A percentile compares a stretch with the other conserved stretches of the same genome.
Evolutionary conservation across 23 tunicate species (phyloP).

Genomic region (Trididemnum miniatum): DNA sequence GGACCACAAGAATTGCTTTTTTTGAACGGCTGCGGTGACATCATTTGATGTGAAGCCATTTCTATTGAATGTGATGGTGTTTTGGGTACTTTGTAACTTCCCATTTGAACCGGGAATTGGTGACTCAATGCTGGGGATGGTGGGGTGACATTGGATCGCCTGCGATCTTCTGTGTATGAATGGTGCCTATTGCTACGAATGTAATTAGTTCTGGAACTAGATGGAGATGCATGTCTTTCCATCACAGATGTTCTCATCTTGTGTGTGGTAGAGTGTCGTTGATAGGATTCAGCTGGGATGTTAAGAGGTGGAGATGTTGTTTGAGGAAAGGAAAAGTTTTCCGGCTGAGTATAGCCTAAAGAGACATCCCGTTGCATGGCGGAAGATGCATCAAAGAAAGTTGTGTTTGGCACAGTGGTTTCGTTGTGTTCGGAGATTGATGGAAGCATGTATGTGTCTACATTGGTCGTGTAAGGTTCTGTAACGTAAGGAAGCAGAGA

Average conservation of each 20-base stretch:
- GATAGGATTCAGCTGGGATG: background rate
- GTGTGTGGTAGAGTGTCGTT: background rate
- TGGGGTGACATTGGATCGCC: constrained; percentile 28
- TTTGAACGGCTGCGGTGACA: constrained; percentile 2
- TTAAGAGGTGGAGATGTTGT: background rate
- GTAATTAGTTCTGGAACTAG: background rate
- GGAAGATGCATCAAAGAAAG: background rate
- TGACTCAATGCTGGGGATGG: constrained; percentile 31
- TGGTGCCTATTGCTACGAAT: constrained; percentile 32
- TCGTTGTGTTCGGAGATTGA: background rate
- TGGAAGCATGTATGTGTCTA: background rate
- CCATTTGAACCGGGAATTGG: background rate
- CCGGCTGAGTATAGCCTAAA: background rate
- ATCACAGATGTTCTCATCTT: background rate
- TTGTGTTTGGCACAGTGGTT: background rate
- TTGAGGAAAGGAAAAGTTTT: background rate
- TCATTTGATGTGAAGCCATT: background rate
- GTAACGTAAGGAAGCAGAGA: background rate
- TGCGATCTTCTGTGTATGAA: constrained; percentile 35
- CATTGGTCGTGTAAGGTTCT: background rate
- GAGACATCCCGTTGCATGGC: background rate
- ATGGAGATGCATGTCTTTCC: background rate
- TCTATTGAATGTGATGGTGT: background rate
- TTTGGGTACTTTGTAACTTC: constrained; percentile 6
- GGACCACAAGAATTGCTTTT: constrained; percentile 20